Percentiles rank a stretch among this genome's conserved stretches.
phyloP scores from a whole-genome alignment of 2,113 vertebrate species.

The Lipotes vexillifer region DNA sequence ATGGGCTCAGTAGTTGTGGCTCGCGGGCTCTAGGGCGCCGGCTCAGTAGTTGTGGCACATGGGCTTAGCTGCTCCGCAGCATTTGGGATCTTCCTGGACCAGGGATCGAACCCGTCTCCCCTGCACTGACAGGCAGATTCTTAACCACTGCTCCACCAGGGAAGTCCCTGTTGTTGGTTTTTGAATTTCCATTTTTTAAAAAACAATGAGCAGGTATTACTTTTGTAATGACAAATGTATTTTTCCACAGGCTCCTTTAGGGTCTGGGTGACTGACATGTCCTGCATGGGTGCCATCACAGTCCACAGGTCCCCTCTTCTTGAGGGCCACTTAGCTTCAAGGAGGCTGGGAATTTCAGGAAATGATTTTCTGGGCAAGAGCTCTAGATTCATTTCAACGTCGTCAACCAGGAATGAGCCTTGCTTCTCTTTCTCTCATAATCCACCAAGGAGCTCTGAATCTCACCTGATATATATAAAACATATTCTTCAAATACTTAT shows the following conservation, averaged over 20 bases:
- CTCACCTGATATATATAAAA: constrained; percentile 79
- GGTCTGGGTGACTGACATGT: neutral
- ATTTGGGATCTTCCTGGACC: too few relatives aligned
- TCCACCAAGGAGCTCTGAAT: neutral
- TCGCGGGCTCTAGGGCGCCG: too few relatives aligned
- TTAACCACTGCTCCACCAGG: too few relatives aligned
- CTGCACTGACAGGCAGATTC: too few relatives aligned
- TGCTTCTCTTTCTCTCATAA: neutral
- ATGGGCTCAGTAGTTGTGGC: too few relatives aligned
- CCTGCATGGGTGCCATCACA: neutral
- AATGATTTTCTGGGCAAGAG: neutral
- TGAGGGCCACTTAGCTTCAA: neutral
- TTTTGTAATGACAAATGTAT: neutral
- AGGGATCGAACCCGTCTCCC: too few relatives aligned
- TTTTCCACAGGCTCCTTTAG: neutral
- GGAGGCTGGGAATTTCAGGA: neutral
- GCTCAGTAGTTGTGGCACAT: too few relatives aligned
- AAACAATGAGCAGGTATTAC: neutral
- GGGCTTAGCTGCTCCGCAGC: too few relatives aligned
- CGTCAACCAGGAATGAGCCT: neutral
- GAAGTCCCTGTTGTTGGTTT: neutral
- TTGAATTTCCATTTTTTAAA: neutral
- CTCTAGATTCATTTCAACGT: neutral
- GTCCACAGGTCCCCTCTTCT: neutral
- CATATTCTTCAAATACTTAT: constrained; percentile 76